A percentile compares a stretch with the other conserved stretches of the same genome.
Evolutionary conservation across 2,888 invertebrate species (phyloP).

Genomic region (Caenorhabditis sinica): DNA sequence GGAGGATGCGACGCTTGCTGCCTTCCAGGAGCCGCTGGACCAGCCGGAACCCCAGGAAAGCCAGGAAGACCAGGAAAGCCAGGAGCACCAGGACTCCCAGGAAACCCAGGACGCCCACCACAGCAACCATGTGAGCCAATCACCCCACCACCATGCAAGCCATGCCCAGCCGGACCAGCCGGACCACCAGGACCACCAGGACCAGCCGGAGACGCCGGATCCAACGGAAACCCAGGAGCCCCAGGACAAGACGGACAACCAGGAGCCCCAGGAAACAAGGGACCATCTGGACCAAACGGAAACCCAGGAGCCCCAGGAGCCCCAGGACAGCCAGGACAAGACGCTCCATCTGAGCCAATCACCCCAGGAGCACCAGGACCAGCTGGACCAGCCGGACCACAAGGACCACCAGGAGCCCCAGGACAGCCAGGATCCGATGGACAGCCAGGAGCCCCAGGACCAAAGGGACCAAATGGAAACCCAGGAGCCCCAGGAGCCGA

Average conservation of each 20-base stretch:
- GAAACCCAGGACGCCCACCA: constrained; percentile 74
- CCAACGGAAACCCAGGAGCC: constrained; percentile 67
- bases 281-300: constrained; percentile 77
- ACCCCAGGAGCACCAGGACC: constrained; percentile 78
- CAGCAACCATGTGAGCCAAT: constrained; percentile 78
- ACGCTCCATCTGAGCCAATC: constrained; percentile 76
- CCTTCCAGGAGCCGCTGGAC: constrained; percentile 74
- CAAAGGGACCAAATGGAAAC: constrained; percentile 73
- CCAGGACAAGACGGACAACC: constrained; percentile 67
- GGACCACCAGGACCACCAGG: constrained; percentile 61
- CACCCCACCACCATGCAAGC: constrained; percentile 79
- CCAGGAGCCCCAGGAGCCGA: constrained; percentile 71
- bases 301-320: constrained; percentile 78
- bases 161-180: constrained; percentile 72
- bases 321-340: constrained; percentile 80
- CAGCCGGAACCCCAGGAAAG: constrained; percentile 73
- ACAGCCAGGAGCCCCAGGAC: constrained; percentile 70
- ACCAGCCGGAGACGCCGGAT: constrained; percentile 64
- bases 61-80: constrained; percentile 73
- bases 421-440: constrained; percentile 72
- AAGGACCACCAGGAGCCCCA: constrained; percentile 76
- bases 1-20: constrained; percentile 79
- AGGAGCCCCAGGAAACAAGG: constrained; percentile 76
- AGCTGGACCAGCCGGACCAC: constrained; percentile 70
- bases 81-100: constrained; percentile 75